phyloP scores from a whole-genome alignment of 2,797 vertebrate genomes.

The Anabacerthia variegaticeps region DNA sequence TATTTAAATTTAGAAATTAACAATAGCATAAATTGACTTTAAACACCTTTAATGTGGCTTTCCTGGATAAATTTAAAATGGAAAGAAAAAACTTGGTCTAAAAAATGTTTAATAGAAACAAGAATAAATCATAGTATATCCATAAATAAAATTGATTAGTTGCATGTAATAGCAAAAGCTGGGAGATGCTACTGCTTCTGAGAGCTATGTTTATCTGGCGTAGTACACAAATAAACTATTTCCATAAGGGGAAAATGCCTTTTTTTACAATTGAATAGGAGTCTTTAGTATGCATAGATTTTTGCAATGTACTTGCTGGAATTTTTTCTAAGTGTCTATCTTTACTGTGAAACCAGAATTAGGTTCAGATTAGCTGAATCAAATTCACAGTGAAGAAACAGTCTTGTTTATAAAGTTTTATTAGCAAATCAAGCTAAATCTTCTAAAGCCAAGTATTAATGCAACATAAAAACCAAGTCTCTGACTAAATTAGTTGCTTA shows the following conservation, averaged over 20 bases:
- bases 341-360: neutral
- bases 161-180: neutral
- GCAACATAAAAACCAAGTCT: neutral
- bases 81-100: neutral
- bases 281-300: neutral
- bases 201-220: too few species aligned
- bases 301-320: fast-evolving
- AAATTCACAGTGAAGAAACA: neutral
- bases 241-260: neutral
- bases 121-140: neutral
- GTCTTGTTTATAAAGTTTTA: neutral
- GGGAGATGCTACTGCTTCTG: neutral
- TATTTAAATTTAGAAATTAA: neutral
- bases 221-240: neutral
- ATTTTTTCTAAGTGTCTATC: neutral
- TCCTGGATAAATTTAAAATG: neutral
- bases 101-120: neutral
- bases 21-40: neutral
- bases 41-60: neutral
- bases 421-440: neutral
- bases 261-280: neutral
- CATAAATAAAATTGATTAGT: neutral
- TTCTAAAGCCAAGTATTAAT: neutral
- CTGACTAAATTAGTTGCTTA: neutral
- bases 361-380: neutral